Conservation (phyloP, 2,888 invertebrate genomes). For the Sipha maydis region DNA sequence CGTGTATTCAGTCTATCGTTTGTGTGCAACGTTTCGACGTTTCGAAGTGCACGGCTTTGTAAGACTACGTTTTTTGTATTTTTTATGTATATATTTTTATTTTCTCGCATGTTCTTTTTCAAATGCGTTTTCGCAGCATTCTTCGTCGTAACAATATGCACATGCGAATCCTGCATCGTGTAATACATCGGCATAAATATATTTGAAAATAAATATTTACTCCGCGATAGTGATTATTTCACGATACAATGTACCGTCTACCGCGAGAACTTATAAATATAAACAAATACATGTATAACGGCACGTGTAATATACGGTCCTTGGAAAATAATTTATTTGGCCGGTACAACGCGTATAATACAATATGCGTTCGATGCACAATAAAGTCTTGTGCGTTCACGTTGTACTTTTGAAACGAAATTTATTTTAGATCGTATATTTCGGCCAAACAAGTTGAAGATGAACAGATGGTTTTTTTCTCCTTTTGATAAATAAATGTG, state of each 20-base stretch:
- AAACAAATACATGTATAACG: conserved; percentile 17
- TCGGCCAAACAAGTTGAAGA: conserved; percentile 41
- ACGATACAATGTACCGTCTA: not conserved
- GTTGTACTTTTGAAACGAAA: conserved; percentile 36
- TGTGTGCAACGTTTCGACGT: no score
- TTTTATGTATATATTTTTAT: no score
- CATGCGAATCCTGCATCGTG: not conserved
- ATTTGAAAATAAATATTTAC: conserved; percentile 37
- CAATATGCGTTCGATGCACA: not conserved
- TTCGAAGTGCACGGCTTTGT: no score
- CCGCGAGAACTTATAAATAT: conserved; percentile 28
- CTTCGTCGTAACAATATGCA: conserved; percentile 15
- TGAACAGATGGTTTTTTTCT: conserved; percentile 52
- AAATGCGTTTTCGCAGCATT: no score
- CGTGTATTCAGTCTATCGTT: no score
- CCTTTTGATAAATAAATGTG: conserved; percentile 42
- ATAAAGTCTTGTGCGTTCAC: not conserved
- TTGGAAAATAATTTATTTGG: conserved; percentile 50
- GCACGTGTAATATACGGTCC: conserved; percentile 13
- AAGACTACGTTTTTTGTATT: no score
- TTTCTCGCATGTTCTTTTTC: no score
- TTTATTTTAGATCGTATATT: conserved; percentile 35
- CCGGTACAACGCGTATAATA: not conserved
- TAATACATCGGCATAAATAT: not conserved
- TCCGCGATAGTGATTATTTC: conserved; percentile 14